Evolutionary conservation across 2,797 vertebrate genomes (phyloP), one percentile per base, ranked within the genome.

Genomic region (Choloepus didactylus): DNA sequence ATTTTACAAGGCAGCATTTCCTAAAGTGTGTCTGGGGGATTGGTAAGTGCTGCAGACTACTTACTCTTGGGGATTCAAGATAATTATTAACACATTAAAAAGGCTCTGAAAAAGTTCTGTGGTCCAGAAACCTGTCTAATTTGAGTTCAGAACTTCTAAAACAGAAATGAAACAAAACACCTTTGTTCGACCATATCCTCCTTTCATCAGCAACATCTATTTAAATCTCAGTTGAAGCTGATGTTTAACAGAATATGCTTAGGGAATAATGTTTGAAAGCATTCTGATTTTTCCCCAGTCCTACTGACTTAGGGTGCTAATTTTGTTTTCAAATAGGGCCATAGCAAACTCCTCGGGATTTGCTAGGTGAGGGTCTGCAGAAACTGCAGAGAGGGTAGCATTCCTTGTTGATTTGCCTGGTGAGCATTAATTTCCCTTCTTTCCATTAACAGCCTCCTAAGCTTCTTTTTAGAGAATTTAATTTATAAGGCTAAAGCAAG

Each of bases 101-200:
- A 91, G 56, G 38, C 29, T 87, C 67, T 90, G 81, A 64, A 67
- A 95, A 95, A 85, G n/a, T 70, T 67, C 27, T 46, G 59, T 88
- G 95, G 81, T 77, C 62, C 90, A 88, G 44, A 95, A 89, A 86
- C 79, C 90, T 90, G 64, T 92, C 69, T 95, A 82, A 92, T 92
- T 94, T 92, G 86, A 66, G 21, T 76, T 62, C 59, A 88, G 59
- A 23, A 16, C 90, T 96, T 96, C 87, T 31, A n/a, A 46, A 82
- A 82, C 38, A 66, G 88, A 87, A 89, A 87, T 60, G 69, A 80
- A 88, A 77, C 73, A 69, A 76, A 91, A 67, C 35, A 87, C 66
- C 6, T 86, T 75, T 75, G 41, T 95, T 83, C 75, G 35, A 89
- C 51, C 51, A 70, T 19, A 89, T 83, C 93, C 87, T 72, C 62